Evolutionary conservation across 2,113 vertebrate genomes (phyloP), one percentile per base, ranked within the genome.

Genomic region (Cochlearius cochlearius): DNA sequence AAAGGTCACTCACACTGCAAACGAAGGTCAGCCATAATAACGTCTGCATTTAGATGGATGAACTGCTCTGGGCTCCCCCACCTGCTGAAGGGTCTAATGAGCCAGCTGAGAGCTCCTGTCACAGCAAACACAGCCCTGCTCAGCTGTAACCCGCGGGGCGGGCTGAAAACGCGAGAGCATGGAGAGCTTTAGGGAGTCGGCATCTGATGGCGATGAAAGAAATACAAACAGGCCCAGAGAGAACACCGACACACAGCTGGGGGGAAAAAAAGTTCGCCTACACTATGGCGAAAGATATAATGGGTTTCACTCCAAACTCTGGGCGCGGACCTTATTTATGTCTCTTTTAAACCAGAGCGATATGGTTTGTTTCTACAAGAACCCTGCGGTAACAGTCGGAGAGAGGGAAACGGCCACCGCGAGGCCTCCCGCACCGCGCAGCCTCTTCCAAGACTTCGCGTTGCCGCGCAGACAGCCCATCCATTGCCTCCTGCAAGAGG

Each of bases 21-120:
- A 92, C 68, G 26, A 25, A 86, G 93, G 66, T 96, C 96, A 93
- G 94, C 59, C 91, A 78, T 94, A 94, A 86, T 68, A 88, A 92
- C 1, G 38, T 76, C 90, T 96, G 81, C 29, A 32, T 95, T 92
- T 55, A 89, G 94, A 86, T 87, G 94, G 96, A 92, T 63, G 86
- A 32, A 7, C 78, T 52, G 81, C 34, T 71, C 20, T 15, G 69
- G 84, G 89, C 73, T 94, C 89, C 91, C 95, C 96, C 95, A 97
- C 93, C 94, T 96, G 97, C 96, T 94, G 91, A 94, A 96, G 91
- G 92, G 41, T 94, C 92, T 87, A 55, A 60, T 60, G 67, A 95
- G 83, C 52, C 93, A 92, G 79, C 72, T 96, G 75, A 73, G 68
- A 95, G 81, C 36, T 96, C 81, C 86, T 96, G 82, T 73, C 83